These are phyloP conservation scores for Gerris buenoi DNA, from an alignment of 1,140 invertebrate genomes.

Conservation along the genomic window DNA sequence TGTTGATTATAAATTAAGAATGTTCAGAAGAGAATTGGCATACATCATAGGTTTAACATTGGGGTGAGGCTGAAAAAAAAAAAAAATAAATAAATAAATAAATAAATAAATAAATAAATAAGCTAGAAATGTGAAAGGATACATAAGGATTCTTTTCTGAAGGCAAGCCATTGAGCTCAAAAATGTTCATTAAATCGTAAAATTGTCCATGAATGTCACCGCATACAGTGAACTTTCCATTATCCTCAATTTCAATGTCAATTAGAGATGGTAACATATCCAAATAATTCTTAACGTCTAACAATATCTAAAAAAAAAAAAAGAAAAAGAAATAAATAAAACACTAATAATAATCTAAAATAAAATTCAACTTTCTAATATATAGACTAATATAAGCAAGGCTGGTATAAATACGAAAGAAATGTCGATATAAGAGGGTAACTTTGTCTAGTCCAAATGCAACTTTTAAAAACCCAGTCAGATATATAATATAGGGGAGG, in stretches of 20 bases:
- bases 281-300: slow-evolving; percentile 78
- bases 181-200: slow-evolving; percentile 97
- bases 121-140: slow-evolving; percentile 35
- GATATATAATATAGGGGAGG: no score
- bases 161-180: slow-evolving; percentile 89
- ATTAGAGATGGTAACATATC: slow-evolving; percentile 73
- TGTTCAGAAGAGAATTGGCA: slow-evolving; percentile 55
- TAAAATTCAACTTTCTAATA: slow-evolving; percentile 5
- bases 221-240: slow-evolving; percentile 93
- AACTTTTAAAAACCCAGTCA: no score
- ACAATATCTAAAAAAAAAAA: no score
- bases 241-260: slow-evolving; percentile 71
- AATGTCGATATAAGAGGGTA: neutral
- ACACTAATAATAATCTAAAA: no score
- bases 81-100: slow-evolving; percentile 22
- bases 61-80: slow-evolving; percentile 80
- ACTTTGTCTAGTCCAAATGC: no score
- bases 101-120: slow-evolving; percentile 1
- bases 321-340: no score
- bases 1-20: slow-evolving; percentile 20
- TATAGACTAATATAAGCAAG: neutral
- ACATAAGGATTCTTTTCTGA: slow-evolving; percentile 91
- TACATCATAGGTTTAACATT: slow-evolving; percentile 93
- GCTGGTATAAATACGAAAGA: no score
- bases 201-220: slow-evolving; percentile 99